A percentile compares a stretch with the other conserved stretches of the same genome.
Evolutionary conservation across 1,140 invertebrate species (phyloP).

Genomic region (Lamellibrachia luymesi): DNA sequence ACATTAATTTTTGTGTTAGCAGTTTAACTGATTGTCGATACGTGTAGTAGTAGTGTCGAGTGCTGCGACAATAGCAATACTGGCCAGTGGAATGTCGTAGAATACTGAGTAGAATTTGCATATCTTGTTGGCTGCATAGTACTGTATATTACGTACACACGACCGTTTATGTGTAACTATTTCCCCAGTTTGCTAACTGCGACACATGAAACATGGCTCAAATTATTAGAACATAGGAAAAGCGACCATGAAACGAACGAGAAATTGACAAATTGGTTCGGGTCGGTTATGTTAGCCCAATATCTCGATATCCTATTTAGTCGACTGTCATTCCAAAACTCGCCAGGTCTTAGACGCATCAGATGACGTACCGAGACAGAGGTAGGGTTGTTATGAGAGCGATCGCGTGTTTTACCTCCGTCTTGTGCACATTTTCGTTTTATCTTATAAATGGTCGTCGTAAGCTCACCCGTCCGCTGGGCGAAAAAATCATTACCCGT

Average conservation of each 20-base stretch:
- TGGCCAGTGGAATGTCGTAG: not conserved
- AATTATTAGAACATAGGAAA: not conserved
- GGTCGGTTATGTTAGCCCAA: too few species aligned
- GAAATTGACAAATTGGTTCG: too few species aligned
- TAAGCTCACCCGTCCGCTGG: not conserved
- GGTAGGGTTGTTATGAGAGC: not conserved
- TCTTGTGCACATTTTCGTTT: not conserved
- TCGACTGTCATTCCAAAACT: not conserved
- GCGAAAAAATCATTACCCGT: not conserved
- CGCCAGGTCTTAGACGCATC: not conserved
- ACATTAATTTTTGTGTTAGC: not conserved
- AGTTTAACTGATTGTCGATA: not conserved
- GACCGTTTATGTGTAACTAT: too few species aligned
- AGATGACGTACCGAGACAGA: too few species aligned
- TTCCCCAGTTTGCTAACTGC: not conserved
- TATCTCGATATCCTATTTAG: too few species aligned
- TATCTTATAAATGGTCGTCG: not conserved
- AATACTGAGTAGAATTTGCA: not conserved
- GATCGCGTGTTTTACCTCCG: not conserved
- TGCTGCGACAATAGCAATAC: not conserved
- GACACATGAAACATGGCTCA: not conserved
- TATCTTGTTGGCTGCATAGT: not conserved
- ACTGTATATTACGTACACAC: not conserved
- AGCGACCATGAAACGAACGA: too few species aligned
- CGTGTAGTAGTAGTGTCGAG: not conserved